These are phyloP conservation scores for Cheilosia soror DNA, from an alignment of 2,888 invertebrate genomes.

Conservation along the genomic window DNA sequence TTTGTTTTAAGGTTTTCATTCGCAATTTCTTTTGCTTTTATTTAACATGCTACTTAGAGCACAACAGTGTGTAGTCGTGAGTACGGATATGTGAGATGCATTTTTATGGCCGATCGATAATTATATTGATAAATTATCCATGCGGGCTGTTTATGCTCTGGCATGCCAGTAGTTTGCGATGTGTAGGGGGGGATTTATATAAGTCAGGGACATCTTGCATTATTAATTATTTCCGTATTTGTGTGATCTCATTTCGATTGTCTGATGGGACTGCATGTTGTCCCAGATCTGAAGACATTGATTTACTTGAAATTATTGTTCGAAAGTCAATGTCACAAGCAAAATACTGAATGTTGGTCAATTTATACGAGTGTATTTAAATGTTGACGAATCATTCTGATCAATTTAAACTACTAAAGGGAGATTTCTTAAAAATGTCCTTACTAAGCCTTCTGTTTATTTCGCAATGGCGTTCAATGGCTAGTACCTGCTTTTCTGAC, in stretches of 20 bases:
- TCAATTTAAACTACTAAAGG: too few relatives aligned
- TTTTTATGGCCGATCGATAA: constrained; percentile 56
- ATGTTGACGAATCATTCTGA: too few relatives aligned
- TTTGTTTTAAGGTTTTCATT: neutral
- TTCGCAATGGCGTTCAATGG: too few relatives aligned
- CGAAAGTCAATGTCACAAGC: constrained; percentile 6
- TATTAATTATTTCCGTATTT: constrained; percentile 54
- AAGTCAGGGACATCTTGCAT: constrained; percentile 55
- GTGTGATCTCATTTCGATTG: constrained; percentile 4
- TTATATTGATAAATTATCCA: constrained; percentile 60
- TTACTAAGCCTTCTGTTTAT: too few relatives aligned
- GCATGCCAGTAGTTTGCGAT: constrained; percentile 16
- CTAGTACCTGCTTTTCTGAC: too few relatives aligned
- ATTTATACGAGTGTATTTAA: too few relatives aligned
- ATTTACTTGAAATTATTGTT: neutral
- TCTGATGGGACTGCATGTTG: constrained; percentile 10
- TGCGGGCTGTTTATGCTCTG: constrained; percentile 29
- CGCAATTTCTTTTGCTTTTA: constrained; percentile 7
- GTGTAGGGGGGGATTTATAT: constrained; percentile 32
- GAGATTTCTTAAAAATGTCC: too few relatives aligned
- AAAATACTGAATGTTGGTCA: too few relatives aligned
- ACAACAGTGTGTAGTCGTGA: constrained; percentile 13
- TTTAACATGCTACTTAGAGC: neutral
- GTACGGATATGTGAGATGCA: constrained; percentile 64
- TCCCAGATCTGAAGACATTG: constrained; percentile 3